Conservation (phyloP, 2,113 vertebrate species). For the Amblyopsis rosae region DNA sequence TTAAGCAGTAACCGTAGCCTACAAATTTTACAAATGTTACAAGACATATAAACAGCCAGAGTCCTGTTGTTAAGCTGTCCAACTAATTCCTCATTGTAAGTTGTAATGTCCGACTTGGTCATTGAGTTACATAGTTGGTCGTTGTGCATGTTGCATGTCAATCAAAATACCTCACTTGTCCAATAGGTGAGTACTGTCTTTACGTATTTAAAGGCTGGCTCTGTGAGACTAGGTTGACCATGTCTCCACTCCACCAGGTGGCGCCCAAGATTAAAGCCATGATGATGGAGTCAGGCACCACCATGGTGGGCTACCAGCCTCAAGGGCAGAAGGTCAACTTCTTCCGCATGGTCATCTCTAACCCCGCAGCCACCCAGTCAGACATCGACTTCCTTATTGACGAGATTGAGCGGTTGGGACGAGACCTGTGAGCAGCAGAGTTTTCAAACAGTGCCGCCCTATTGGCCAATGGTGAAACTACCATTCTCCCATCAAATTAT, state of each 20-base stretch:
- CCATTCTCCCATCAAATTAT: conserved; percentile 5
- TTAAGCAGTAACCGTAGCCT: no score
- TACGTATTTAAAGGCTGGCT: no score
- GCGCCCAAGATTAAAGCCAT: conserved; percentile 96
- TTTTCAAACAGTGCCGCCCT: background rate
- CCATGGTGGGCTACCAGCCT: conserved; percentile 98
- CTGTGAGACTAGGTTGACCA: no score
- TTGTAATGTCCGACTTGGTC: background rate
- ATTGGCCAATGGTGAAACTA: background rate
- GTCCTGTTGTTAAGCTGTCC: no score
- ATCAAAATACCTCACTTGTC: no score
- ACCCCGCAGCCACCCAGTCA: conserved; percentile 89
- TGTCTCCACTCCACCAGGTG: conserved; percentile 75
- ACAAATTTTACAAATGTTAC: no score
- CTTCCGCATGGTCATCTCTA: conserved; percentile 98
- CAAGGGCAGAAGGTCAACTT: conserved; percentile 97
- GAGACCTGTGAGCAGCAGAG: conserved; percentile 83
- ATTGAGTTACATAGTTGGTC: background rate
- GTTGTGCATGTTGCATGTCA: no score
- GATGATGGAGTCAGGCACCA: conserved; percentile 98
- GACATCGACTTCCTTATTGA: conserved; percentile 98
- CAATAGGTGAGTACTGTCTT: no score
- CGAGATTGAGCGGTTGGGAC: conserved; percentile 92
- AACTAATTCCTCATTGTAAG: no score
- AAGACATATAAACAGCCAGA: no score